Evolutionary conservation across 2,888 invertebrate genomes (phyloP), one percentile per base, ranked within the genome.

Genomic region (Lutraria lutraria): DNA sequence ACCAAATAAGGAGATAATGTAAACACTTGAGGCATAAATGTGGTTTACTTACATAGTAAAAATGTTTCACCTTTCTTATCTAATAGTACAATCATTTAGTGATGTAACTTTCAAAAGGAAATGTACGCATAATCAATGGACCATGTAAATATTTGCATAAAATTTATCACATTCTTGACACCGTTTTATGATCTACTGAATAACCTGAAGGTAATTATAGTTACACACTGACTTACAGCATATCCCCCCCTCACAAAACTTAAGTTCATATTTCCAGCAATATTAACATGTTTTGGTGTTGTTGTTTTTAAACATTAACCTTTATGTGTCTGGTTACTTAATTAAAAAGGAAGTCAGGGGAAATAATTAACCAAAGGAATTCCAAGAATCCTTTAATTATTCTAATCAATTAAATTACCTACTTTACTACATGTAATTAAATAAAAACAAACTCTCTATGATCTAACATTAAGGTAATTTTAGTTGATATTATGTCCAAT

Each of bases 141-240:
- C 63, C n/a, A 25, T 21, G 25, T 16, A 60, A 68, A 68, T 25
- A 68, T 68, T 10, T 13, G n/a, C 63, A 25, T 25, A n/a, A 63
- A n/a, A 68, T 68, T 68, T 25, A 68, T 68, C 63, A 68, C 21
- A n/a, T 63, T 63, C 63, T 43, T 43, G n/a, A 63, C 63, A 68
- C 63, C 0, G 13, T 68, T 68, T n/a, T 68, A 25, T 68, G 13
- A 68, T 13, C 25, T 68, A 19, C 15, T 2, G 19, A 56, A 19
- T 16, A 25, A 68, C 63, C 63, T 68, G n/a, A n/a, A 25, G 63
- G 63, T 25, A 25, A 25, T 68, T 25, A 68, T n/a, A n/a, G 1
- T 60, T n/a, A n/a, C n/a, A 68, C 63, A 68, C n/a, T 3, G 12
- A 25, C 13, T 68, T 68, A 68, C 63, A n/a, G 63, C n/a, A 25